These are phyloP conservation scores for Apotomis betuletana DNA, from an alignment of 2,888 invertebrate species.

Conservation along the genomic window DNA sequence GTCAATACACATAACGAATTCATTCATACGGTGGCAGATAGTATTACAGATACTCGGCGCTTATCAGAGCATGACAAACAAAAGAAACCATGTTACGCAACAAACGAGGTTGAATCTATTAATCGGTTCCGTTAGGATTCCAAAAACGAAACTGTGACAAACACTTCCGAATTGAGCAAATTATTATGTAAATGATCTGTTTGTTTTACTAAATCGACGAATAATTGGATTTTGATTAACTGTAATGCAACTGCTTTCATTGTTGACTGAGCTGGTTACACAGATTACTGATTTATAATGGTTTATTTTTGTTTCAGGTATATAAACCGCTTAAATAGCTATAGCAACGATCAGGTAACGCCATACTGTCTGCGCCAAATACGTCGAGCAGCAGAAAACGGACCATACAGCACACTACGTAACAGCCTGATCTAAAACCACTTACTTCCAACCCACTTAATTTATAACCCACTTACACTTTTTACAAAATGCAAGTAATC, in stretches of 20 bases:
- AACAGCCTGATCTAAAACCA: background rate
- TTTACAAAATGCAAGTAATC: background rate
- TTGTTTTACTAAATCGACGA: constrained; percentile 15
- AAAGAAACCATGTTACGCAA: constrained; percentile 45
- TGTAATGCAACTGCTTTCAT: background rate
- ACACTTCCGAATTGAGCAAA: constrained; percentile 39
- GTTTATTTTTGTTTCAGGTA: constrained; percentile 31
- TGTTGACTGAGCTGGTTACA: background rate
- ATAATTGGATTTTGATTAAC: constrained; percentile 15
- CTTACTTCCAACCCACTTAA: background rate
- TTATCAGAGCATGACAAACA: constrained; percentile 44
- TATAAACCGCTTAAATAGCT: background rate
- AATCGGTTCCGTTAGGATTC: constrained; percentile 35
- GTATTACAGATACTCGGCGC: constrained; percentile 25
- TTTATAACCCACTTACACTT: constrained; percentile 16
- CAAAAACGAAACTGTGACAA: constrained; percentile 37
- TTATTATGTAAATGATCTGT: constrained; percentile 37
- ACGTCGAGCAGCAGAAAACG: too few relatives aligned
- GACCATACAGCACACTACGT: background rate
- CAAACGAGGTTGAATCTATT: constrained; percentile 45
- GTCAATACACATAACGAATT: constrained; percentile 26
- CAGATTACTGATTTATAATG: background rate
- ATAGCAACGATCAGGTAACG: background rate
- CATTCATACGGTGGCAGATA: constrained; percentile 30
- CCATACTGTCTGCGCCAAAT: too few relatives aligned